Evolutionary conservation across 2,888 invertebrate species (phyloP), one percentile per base, ranked within the genome.

Genomic region (Desoria tigrina): DNA sequence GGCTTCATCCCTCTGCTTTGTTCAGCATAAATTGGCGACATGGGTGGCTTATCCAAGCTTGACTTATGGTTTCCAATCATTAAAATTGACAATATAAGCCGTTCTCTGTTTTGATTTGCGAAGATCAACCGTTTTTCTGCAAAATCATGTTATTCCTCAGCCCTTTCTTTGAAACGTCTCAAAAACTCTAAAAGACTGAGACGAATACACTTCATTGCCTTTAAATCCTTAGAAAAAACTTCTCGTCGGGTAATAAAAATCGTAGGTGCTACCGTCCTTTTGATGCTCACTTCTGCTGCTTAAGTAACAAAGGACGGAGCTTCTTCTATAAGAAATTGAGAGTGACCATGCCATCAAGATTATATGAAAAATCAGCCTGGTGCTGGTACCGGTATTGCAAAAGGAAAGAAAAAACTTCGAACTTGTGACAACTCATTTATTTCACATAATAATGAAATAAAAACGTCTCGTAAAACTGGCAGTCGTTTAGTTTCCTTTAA

Each of bases 1-100:
- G 45, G 16, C 32, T 32, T 32, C 32, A 32, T 32, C 32, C 32
- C 4, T 11, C 11, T 32, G 32, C 32, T 32, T 32, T 45, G 45
- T 45, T 45, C 45, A 9, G 45, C 45, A 18, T 21, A 45, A 45
- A 45, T 45, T 45, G 45, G 21, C 45, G 45, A 45, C 45, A 45
- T 45, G 45, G 45, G 45, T 45, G 45, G 45, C 45, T 45, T 45
- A 45, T 45, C 45, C 45, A 45, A 45, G 45, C 45, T 45, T 45
- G 45, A 45, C 45, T 45, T 45, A 45, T 45, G 45, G 45, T 21
- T 16, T 45, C 4, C 16, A 45, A n/a, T 32, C n/a, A 39, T 11
- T 39, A 39, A 11, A 9, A 11, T 9, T 11, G 39, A 39, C 9
- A 39, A 39, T 39, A 39, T 9, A 9, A 39, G 16, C 39, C 16